These are phyloP conservation scores for Lepisosteus osseus DNA, from an alignment of 2,113 vertebrate genomes.

Conservation along the genomic window DNA sequence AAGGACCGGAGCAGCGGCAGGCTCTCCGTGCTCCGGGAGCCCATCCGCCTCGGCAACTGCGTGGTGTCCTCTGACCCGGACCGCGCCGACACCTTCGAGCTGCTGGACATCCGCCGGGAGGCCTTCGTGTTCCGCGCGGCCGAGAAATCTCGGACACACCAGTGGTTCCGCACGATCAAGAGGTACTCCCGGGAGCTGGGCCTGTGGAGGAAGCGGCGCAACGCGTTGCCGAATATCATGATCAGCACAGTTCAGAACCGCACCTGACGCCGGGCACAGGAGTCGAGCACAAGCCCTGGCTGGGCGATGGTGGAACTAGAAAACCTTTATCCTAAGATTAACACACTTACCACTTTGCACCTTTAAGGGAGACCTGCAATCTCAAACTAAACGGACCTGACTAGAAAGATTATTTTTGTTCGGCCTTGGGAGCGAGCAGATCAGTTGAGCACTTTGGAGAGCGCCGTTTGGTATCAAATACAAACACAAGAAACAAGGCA, in stretches of 20 bases:
- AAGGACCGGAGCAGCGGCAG: constrained; percentile 88
- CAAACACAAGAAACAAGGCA: no score
- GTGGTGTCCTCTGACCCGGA: constrained; percentile 81
- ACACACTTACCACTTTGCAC: constrained; percentile 3
- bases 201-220: constrained; percentile 83
- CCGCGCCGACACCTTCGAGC: constrained; percentile 83
- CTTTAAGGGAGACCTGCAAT: no score
- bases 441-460: no score
- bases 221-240: constrained; percentile 90
- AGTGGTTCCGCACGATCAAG: constrained; percentile 85
- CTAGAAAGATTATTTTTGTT: no score
- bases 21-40: constrained; percentile 81
- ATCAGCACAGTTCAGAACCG: constrained; percentile 81
- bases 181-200: constrained; percentile 77
- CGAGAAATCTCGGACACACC: constrained; percentile 80
- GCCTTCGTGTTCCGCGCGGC: constrained; percentile 82
- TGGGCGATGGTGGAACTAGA: constrained; percentile 43
- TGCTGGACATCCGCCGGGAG: constrained; percentile 83
- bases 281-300: neutral
- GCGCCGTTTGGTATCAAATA: no score
- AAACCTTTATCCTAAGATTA: constrained; percentile 29
- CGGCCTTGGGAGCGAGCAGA: no score
- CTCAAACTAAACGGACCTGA: no score
- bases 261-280: constrained; percentile 65
- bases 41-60: constrained; percentile 81